Conservation (phyloP, 2,797 vertebrate genomes). For the Acanthurus tractus region DNA sequence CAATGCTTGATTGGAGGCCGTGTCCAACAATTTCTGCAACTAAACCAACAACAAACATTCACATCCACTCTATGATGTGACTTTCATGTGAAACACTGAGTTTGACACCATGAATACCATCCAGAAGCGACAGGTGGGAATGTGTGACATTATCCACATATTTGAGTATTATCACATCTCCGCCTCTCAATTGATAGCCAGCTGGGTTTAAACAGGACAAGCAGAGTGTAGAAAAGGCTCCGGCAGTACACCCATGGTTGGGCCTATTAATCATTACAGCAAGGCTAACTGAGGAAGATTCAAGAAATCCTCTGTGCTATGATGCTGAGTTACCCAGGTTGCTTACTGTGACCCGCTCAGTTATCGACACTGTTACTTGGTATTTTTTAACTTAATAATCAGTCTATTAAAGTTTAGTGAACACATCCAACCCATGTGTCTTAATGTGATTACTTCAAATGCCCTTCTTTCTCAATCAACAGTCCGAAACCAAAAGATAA, state of each 20-base stretch:
- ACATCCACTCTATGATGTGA: too few relatives aligned
- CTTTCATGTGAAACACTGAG: too few relatives aligned
- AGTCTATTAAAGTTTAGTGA: not conserved
- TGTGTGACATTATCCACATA: too few relatives aligned
- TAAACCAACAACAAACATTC: too few relatives aligned
- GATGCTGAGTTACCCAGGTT: not conserved
- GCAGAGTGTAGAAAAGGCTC: not conserved
- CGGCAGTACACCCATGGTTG: not conserved
- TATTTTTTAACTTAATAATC: not conserved
- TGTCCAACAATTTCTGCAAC: too few relatives aligned
- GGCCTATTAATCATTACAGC: slow-evolving; percentile 14
- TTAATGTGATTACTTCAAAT: not conserved
- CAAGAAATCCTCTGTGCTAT: slow-evolving; percentile 8
- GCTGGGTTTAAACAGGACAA: slow-evolving; percentile 1
- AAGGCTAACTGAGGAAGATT: not conserved
- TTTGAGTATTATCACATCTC: too few relatives aligned
- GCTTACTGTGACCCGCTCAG: not conserved
- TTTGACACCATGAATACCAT: too few relatives aligned
- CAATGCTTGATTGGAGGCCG: too few relatives aligned
- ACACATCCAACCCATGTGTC: not conserved
- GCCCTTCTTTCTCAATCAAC: not conserved
- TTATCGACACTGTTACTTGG: not conserved
- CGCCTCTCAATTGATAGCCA: too few relatives aligned
- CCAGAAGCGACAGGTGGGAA: too few relatives aligned
- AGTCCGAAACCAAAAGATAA: not conserved